Evolutionary conservation across 2,113 vertebrate species (phyloP).

Genomic region (Gadus macrocephalus): DNA sequence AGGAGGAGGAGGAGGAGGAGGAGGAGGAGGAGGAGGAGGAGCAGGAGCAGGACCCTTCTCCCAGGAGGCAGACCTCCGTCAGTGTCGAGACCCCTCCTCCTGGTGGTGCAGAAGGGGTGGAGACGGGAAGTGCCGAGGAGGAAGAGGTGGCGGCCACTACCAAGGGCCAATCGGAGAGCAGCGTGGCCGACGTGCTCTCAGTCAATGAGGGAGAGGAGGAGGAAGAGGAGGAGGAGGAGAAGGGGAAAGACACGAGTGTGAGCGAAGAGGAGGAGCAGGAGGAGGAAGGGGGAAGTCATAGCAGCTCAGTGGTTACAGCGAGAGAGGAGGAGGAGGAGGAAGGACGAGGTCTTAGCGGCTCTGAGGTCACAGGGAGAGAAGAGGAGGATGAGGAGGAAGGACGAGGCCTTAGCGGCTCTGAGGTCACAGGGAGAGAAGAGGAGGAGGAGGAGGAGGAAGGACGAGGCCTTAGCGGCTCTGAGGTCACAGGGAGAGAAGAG

Average conservation of each 20-base stretch:
- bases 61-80: conserved; percentile 25
- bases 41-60: conserved; percentile 8
- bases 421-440: background rate
- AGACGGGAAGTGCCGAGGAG: background rate
- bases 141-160: no score
- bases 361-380: no score
- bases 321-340: background rate
- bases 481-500: background rate
- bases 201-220: conserved; percentile 3
- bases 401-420: background rate
- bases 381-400: background rate
- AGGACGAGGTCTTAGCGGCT: background rate
- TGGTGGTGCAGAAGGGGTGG: background rate
- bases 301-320: background rate
- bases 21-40: conserved; percentile 11
- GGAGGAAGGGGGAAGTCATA: background rate
- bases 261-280: background rate
- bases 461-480: background rate
- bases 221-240: conserved; percentile 6
- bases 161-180: no score
- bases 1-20: conserved; percentile 13
- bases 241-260: background rate
- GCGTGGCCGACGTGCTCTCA: no score
- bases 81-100: conserved; percentile 36
- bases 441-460: background rate